phyloP scores from a whole-genome alignment of 2,113 vertebrate genomes.

The Regulus satrapa region DNA sequence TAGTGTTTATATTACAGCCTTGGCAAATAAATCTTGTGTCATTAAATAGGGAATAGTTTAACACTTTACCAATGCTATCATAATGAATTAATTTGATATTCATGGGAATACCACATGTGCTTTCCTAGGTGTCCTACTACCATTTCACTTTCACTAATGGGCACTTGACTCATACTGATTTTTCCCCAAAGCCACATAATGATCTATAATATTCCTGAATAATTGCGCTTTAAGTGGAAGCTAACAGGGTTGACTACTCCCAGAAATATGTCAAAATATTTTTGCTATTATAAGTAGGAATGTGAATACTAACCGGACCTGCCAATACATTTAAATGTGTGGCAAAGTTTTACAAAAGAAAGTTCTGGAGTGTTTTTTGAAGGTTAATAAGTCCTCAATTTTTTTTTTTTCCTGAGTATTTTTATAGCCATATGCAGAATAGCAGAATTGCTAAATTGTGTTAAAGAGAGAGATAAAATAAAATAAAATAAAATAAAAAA shows the following conservation, averaged over 20 bases:
- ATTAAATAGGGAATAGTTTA: conserved; percentile 26
- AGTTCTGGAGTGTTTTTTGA: background rate
- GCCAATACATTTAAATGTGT: background rate
- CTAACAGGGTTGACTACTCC: conserved; percentile 62
- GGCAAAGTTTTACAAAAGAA: background rate
- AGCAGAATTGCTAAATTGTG: background rate
- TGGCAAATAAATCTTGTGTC: conserved; percentile 29
- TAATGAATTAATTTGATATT: conserved; percentile 63
- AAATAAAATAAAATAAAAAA: background rate
- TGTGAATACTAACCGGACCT: background rate
- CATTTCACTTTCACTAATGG: conserved; percentile 67
- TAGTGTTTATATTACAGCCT: conserved; percentile 10
- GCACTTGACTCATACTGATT: conserved; percentile 63
- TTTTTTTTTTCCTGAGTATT: background rate
- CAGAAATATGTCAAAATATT: conserved; percentile 65
- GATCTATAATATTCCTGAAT: conserved; percentile 68
- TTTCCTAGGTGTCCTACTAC: conserved; percentile 62
- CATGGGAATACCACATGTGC: conserved; percentile 12
- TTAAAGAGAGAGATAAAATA: background rate
- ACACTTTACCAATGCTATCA: conserved; percentile 15
- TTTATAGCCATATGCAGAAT: conserved; percentile 18
- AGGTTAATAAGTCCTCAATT: background rate
- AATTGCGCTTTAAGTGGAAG: conserved; percentile 65
- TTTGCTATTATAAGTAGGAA: conserved; percentile 48
- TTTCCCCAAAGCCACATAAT: conserved; percentile 69